phyloP scores from a whole-genome alignment of 2,888 invertebrate genomes.

The Rapana venosa region DNA sequence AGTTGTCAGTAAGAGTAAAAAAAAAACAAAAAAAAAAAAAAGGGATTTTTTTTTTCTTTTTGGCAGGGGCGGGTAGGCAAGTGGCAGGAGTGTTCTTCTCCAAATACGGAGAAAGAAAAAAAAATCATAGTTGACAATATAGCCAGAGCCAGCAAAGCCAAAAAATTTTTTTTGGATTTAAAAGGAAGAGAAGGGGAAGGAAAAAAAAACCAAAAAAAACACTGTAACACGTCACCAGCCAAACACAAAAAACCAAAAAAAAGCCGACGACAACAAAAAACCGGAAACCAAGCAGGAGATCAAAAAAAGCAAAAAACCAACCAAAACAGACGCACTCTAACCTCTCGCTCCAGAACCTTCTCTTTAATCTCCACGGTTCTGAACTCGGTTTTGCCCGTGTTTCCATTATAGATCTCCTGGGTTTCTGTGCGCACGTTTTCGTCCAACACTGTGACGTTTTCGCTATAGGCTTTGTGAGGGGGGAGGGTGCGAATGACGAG shows the following conservation, averaged over 20 bases:
- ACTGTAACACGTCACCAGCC: neutral
- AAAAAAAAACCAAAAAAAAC: too few species aligned
- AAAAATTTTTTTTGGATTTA: too few species aligned
- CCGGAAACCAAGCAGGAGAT: too few species aligned
- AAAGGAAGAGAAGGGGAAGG: too few species aligned
- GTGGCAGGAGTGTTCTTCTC: too few species aligned
- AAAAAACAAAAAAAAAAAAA: too few species aligned
- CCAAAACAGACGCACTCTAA: conserved; percentile 47
- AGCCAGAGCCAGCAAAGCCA: too few species aligned
- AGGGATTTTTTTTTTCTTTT: too few species aligned
- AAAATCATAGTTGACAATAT: too few species aligned
- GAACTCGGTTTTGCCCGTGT: conserved; percentile 65
- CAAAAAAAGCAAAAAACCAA: neutral
- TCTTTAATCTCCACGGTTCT: conserved; percentile 65
- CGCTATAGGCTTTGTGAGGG: conserved; percentile 59
- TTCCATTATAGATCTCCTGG: conserved; percentile 64
- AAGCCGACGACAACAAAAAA: neutral
- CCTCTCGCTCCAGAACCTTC: conserved; percentile 71
- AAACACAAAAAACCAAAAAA: neutral
- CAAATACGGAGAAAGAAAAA: too few species aligned
- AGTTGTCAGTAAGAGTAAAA: too few species aligned
- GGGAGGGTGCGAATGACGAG: conserved; percentile 59
- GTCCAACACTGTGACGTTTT: conserved; percentile 62
- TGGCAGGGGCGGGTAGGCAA: too few species aligned
- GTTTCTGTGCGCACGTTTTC: conserved; percentile 66